Percentiles rank a stretch among this genome's conserved stretches.
These are phyloP conservation scores for Hydropotes inermis DNA, from an alignment of 2,113 vertebrate genomes.

Conservation along the genomic window DNA sequence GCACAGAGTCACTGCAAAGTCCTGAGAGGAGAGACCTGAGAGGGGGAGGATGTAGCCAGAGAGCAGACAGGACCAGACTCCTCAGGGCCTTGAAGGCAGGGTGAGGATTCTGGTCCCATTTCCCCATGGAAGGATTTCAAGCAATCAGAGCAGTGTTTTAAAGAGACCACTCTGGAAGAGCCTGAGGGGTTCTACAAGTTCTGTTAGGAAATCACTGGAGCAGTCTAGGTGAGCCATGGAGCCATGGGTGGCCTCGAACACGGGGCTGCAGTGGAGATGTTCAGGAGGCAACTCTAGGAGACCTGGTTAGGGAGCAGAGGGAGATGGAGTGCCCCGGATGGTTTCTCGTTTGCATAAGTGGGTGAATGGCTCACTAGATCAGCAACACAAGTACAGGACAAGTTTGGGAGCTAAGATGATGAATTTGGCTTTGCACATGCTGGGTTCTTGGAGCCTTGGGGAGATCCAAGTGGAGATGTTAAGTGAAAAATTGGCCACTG, in stretches of 20 bases:
- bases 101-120: background rate
- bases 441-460: background rate
- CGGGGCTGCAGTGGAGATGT: background rate
- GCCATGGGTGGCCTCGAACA: background rate
- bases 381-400: background rate
- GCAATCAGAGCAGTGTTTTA: background rate
- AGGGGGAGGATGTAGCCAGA: background rate
- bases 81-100: background rate
- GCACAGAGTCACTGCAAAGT: background rate
- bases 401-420: background rate
- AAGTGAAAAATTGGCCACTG: constrained; percentile 18
- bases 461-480: background rate
- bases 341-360: background rate
- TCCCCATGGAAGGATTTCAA: background rate
- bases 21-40: background rate
- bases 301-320: background rate
- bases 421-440: background rate
- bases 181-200: background rate
- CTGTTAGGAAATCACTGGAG: background rate
- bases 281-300: background rate
- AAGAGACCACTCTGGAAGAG: background rate
- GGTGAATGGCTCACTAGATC: background rate
- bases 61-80: background rate
- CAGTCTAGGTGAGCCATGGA: background rate
- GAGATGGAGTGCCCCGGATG: background rate